Conservation (phyloP, 2,113 vertebrate genomes). For the Theristicus caerulescens region DNA sequence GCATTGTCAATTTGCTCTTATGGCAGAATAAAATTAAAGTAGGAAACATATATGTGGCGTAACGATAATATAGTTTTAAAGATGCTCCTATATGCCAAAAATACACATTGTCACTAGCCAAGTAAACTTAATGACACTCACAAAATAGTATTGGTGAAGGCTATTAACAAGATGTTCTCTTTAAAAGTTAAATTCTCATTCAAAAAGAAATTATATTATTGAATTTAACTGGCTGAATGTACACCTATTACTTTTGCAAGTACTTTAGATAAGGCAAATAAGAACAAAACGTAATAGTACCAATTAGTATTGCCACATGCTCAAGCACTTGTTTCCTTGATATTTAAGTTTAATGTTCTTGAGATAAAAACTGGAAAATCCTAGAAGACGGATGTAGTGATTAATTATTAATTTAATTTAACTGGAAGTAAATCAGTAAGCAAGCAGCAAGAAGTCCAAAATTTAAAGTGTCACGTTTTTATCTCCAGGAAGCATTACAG, state of each 20-base stretch:
- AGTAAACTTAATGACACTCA: constrained; percentile 55
- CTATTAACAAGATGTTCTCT: constrained; percentile 70
- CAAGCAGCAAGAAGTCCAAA: neutral
- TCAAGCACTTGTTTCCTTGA: constrained; percentile 21
- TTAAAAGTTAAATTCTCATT: constrained; percentile 56
- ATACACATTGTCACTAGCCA: constrained; percentile 14
- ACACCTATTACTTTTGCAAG: constrained; percentile 36
- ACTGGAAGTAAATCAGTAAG: neutral
- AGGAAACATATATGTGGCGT: constrained; percentile 43
- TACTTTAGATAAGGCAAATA: constrained; percentile 50
- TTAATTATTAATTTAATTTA: constrained; percentile 48
- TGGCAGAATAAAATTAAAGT: constrained; percentile 62
- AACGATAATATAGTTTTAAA: constrained; percentile 46
- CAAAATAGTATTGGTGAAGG: constrained; percentile 41
- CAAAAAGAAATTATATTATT: constrained; percentile 39
- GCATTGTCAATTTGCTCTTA: constrained; percentile 68
- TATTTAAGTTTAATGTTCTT: constrained; percentile 30
- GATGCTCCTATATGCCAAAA: constrained; percentile 49
- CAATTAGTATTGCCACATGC: constrained; percentile 34
- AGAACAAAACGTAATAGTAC: neutral
- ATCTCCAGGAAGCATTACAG: neutral
- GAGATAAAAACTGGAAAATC: constrained; percentile 12
- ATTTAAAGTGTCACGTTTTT: neutral
- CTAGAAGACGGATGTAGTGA: neutral
- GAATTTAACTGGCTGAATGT: constrained; percentile 20